A percentile compares a stretch with the other conserved stretches of the same genome.
Evolutionary conservation across 2,797 vertebrate species (phyloP).

Genomic region (Chelonia mydas): DNA sequence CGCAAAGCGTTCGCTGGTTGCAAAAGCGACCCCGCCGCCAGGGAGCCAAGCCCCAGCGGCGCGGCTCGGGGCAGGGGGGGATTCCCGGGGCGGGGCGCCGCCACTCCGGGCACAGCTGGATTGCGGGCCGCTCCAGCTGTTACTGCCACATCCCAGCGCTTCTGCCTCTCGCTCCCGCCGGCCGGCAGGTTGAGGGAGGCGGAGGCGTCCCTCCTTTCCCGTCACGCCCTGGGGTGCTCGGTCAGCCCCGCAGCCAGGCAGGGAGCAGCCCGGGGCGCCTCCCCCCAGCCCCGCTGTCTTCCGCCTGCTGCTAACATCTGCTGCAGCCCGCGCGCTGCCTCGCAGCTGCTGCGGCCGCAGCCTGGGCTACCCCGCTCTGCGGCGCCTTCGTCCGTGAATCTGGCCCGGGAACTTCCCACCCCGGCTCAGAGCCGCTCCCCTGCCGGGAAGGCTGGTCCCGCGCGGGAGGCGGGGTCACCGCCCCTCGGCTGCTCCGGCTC

Average conservation of each 20-base stretch:
- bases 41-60: not conserved
- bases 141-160: too few relatives aligned
- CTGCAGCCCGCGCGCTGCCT: too few relatives aligned
- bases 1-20: not conserved
- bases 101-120: not conserved
- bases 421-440: not conserved
- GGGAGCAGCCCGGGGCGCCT: too few relatives aligned
- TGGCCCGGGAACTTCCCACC: not conserved
- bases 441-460: not conserved
- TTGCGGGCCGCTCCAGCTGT: too few relatives aligned
- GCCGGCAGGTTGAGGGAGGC: slow-evolving; percentile 10
- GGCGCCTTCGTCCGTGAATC: too few relatives aligned
- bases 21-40: not conserved
- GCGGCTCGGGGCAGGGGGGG: not conserved
- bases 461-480: not conserved
- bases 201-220: slow-evolving; percentile 31
- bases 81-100: too few relatives aligned
- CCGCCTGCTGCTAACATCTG: too few relatives aligned
- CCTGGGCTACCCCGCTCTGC: too few relatives aligned
- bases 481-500: too few relatives aligned
- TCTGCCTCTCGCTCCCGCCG: not conserved
- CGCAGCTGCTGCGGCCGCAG: too few relatives aligned
- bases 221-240: slow-evolving; percentile 49
- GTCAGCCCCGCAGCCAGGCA: not conserved
- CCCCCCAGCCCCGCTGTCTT: too few relatives aligned